These are phyloP conservation scores for Charadrius vociferus DNA, from an alignment of 2,113 vertebrate species.

Conservation along the genomic window DNA sequence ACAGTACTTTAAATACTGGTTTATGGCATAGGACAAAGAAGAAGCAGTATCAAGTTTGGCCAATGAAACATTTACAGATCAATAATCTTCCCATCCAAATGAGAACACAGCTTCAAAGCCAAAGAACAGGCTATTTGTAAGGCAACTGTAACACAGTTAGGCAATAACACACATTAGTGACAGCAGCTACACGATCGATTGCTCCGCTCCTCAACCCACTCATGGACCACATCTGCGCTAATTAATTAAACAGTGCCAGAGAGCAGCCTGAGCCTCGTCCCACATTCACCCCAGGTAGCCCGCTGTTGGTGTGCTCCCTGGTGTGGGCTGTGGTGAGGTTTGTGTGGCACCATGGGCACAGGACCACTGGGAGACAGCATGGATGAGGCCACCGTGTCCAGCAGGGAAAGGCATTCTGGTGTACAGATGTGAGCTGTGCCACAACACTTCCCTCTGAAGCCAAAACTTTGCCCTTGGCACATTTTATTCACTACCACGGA, in stretches of 20 bases:
- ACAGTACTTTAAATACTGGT: neutral
- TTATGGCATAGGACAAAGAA: neutral
- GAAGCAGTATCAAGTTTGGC: neutral
- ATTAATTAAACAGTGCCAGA: neutral
- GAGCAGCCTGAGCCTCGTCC: neutral
- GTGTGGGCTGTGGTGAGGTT: too few species aligned
- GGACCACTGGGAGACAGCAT: neutral
- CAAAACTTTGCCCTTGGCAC: neutral
- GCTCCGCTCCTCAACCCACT: neutral
- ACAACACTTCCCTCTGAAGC: neutral
- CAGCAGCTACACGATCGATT: neutral
- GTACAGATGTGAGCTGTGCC: neutral
- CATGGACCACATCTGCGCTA: neutral
- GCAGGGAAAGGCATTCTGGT: neutral
- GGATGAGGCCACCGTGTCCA: neutral
- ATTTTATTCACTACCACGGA: neutral
- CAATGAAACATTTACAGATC: neutral
- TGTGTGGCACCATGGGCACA: rapidly evolving
- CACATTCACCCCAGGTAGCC: neutral
- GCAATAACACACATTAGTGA: too few species aligned
- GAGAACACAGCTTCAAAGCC: neutral
- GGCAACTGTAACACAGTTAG: too few species aligned
- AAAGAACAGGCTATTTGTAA: neutral
- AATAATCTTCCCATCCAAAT: neutral
- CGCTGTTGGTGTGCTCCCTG: neutral